Evolutionary conservation across 2,888 invertebrate species (phyloP), one percentile per base, ranked within the genome.

Genomic region (Ochropleura leucogaster): DNA sequence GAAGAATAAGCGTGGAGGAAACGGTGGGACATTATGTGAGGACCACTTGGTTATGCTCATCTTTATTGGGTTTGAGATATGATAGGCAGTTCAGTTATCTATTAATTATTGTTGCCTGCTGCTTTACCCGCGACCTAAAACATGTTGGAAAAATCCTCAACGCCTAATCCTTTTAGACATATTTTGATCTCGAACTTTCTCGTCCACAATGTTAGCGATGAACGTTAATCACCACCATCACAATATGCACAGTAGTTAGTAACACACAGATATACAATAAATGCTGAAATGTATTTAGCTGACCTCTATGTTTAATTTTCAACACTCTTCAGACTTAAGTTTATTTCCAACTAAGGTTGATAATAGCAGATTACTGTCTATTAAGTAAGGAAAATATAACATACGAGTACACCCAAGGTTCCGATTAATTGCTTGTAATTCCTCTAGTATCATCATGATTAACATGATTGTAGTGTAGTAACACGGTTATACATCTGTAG

Each of bases 191-290:
- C 47, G 46, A 55, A 72, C 57, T 67, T 67, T 79, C 44, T 64
- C 72, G 59, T 53, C 66, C 49, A 60, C 51, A 62, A 82, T 76
- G n/a, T 68, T 62, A 65, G 64, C 66, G 57, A 63, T 79, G 55
- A 66, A 63, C 77, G 40, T 79, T 30, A 51, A 79, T 83, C 82
- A 83, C 69, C 76, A 68, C 70, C 63, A 68, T 68, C 70, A 76
- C 67, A 68, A 83, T 73, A 72, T 76, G 82, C 83, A 82, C 80
- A 65, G 82, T 82, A 82, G 82, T 83, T 82, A 82, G 83, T 64
- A 30, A 72, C 82, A 72, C 82, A 70, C 67, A 55, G 9, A 59
- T 59, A 62, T 20, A 59, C 57, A 62, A n/a, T 57, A 57, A 73
- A 63, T 49, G 47, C 71, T 79, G 20, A 63, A 65, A 69, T 73